phyloP scores from a whole-genome alignment of 2,113 vertebrate genomes.

The Equus przewalskii region DNA sequence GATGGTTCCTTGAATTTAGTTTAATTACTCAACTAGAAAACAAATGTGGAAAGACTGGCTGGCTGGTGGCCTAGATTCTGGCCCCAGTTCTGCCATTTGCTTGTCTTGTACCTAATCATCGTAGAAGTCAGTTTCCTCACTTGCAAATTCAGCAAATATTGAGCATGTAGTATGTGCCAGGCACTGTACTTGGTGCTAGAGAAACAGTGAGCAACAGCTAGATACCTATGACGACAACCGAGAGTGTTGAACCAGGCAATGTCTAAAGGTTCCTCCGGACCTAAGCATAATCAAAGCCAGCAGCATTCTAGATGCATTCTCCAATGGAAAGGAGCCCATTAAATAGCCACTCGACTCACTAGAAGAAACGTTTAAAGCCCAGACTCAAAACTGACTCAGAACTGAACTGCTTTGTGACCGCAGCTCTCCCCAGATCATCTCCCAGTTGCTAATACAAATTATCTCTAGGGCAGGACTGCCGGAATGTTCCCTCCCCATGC shows the following conservation, averaged over 20 bases:
- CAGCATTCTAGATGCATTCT: background rate
- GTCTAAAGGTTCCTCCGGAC: background rate
- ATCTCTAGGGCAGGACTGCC: background rate
- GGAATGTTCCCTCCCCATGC: background rate
- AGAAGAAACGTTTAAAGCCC: background rate
- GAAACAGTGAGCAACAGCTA: slow-evolving; percentile 6
- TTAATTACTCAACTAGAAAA: slow-evolving; percentile 48
- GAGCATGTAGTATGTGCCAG: background rate
- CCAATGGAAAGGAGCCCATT: background rate
- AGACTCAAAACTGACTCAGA: slow-evolving; percentile 30
- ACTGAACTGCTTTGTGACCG: slow-evolving; percentile 29
- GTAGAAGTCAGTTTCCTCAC: slow-evolving; percentile 5
- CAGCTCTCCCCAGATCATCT: background rate
- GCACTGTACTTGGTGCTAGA: background rate
- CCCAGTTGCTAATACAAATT: slow-evolving; percentile 14
- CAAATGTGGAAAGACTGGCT: background rate
- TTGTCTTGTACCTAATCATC: background rate
- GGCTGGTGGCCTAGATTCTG: background rate
- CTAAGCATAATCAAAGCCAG: background rate
- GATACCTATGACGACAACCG: background rate
- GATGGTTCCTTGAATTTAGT: background rate
- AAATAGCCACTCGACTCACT: slow-evolving; percentile 29
- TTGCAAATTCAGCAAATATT: slow-evolving; percentile 29
- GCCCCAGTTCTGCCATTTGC: background rate
- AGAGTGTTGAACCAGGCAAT: background rate